Percentiles rank a stretch among this genome's conserved stretches.
Evolutionary conservation across 2,888 invertebrate species (phyloP).

Genomic region (Spicauda simplicius): DNA sequence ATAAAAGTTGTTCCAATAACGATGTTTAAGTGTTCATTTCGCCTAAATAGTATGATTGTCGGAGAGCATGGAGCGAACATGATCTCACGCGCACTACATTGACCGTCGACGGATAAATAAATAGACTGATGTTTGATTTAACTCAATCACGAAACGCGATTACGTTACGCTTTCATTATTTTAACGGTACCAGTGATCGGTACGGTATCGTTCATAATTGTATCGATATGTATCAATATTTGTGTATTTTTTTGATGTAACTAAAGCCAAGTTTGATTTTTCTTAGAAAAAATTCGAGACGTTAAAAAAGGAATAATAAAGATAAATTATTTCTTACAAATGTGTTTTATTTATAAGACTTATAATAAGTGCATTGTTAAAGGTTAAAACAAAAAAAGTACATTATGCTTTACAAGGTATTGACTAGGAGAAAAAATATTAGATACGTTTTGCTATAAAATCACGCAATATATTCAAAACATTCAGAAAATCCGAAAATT

Average conservation of each 20-base stretch:
- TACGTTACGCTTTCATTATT: conserved; percentile 65
- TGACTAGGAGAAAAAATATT: neutral
- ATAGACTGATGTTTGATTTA: conserved; percentile 66
- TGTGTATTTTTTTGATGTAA: conserved; percentile 84
- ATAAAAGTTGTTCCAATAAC: conserved; percentile 2
- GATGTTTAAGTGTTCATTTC: conserved; percentile 8
- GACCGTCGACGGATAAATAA: conserved; percentile 50
- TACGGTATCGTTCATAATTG: conserved; percentile 64
- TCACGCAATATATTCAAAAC: no score
- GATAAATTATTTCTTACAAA: conserved; percentile 81
- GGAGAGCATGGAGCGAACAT: conserved; percentile 57
- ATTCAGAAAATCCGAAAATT: no score
- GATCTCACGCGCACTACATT: conserved; percentile 64
- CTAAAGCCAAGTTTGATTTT: conserved; percentile 83
- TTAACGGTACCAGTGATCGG: conserved; percentile 59
- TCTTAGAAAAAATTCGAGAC: conserved; percentile 82
- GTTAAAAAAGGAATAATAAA: conserved; percentile 82
- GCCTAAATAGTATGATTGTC: conserved; percentile 45
- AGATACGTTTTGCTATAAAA: neutral
- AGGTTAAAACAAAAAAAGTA: neutral
- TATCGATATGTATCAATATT: conserved; percentile 75
- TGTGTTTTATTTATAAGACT: conserved; percentile 68
- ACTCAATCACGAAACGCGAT: conserved; percentile 47
- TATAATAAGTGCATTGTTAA: conserved; percentile 5
- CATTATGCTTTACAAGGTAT: neutral